phyloP scores from a whole-genome alignment of 2,888 invertebrate genomes.

The Listrodromus nycthemerus region DNA sequence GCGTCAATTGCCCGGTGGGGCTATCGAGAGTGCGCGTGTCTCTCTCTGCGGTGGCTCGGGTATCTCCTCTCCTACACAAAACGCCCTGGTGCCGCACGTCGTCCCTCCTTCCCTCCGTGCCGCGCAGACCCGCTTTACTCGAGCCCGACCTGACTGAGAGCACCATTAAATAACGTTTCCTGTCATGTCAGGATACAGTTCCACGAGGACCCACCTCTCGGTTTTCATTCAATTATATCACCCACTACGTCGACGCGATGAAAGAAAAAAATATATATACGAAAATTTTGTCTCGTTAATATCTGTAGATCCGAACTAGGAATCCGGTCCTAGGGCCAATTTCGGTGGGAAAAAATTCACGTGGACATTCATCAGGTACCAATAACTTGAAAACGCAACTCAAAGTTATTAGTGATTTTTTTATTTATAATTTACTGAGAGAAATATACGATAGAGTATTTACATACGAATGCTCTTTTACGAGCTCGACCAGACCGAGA shows the following conservation, averaged over 20 bases:
- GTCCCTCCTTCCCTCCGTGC: conserved; percentile 43
- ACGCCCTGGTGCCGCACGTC: conserved; percentile 50
- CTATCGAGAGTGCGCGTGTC: conserved; percentile 68
- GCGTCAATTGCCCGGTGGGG: conserved; percentile 76
- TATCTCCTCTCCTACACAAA: conserved; percentile 42
- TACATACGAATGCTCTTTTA: conserved; percentile 75
- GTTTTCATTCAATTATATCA: conserved; percentile 76
- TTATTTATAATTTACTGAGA: conserved; percentile 68
- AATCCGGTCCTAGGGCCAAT: not conserved
- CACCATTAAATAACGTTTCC: conserved; percentile 79
- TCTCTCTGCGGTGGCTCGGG: conserved; percentile 54
- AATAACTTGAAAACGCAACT: too few relatives aligned
- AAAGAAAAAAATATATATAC: not conserved
- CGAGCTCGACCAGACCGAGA: too few relatives aligned
- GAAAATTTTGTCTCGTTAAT: not conserved
- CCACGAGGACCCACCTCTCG: conserved; percentile 57
- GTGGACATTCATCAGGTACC: not conserved
- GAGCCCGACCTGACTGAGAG: conserved; percentile 69
- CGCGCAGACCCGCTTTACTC: conserved; percentile 38
- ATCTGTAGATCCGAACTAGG: not conserved
- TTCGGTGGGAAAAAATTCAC: not conserved
- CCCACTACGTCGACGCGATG: conserved; percentile 63
- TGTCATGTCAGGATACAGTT: conserved; percentile 74
- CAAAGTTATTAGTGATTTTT: not conserved
- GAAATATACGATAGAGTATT: conserved; percentile 80